These are phyloP conservation scores for Lepilemur ruficaudatus DNA, from an alignment of 2,797 vertebrate genomes.

Conservation along the genomic window DNA sequence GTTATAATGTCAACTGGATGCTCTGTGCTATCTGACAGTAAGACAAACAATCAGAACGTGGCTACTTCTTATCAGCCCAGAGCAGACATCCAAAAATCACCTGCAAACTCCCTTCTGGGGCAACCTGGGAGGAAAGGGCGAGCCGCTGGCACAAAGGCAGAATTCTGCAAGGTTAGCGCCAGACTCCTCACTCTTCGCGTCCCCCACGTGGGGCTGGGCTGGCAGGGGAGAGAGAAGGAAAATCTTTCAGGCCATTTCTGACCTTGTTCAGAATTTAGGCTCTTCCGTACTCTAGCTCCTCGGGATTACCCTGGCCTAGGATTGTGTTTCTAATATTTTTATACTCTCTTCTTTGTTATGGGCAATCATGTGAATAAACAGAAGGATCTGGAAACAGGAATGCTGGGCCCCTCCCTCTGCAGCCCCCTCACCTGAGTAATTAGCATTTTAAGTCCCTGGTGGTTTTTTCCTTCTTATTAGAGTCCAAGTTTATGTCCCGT, in stretches of 20 bases:
- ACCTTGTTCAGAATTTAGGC: neutral
- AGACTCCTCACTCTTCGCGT: accelerated
- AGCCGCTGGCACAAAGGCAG: neutral
- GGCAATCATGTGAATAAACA: neutral
- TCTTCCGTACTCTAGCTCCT: neutral
- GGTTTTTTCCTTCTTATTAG: neutral
- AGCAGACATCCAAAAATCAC: neutral
- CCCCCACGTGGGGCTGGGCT: accelerated
- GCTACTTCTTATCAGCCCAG: neutral
- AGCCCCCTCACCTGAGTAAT: accelerated
- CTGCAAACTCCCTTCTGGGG: accelerated
- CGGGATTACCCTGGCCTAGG: accelerated
- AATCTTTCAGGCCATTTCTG: neutral
- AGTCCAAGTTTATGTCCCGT: neutral
- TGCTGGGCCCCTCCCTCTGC: accelerated
- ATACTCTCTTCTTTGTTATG: neutral
- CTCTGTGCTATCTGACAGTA: neutral
- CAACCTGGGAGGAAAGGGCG: neutral
- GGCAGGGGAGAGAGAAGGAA: no score
- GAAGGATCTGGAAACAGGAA: neutral
- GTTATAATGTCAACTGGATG: accelerated
- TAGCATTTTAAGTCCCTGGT: neutral
- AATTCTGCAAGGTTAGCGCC: neutral
- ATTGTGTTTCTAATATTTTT: accelerated
- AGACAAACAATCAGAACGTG: accelerated